phyloP scores from a whole-genome alignment of 2,797 vertebrate species.

The Mycteria americana region DNA sequence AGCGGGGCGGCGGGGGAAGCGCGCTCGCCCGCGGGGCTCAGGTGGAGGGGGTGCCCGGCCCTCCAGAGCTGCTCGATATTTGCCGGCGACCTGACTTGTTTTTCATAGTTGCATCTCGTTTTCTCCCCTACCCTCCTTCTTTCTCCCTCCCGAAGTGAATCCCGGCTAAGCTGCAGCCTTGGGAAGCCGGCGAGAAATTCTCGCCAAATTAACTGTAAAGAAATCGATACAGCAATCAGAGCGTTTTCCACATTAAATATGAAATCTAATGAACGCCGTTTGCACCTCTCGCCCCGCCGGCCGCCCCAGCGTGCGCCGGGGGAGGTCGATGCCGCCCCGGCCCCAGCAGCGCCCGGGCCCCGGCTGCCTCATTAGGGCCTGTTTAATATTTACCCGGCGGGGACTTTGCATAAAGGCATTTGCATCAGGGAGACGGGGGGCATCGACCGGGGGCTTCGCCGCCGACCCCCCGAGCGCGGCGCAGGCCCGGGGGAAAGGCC shows the following conservation, averaged over 20 bases:
- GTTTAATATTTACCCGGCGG: slow-evolving; percentile 21
- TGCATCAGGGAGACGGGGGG: not conserved
- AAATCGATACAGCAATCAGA: slow-evolving; percentile 61
- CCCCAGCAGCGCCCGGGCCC: not conserved
- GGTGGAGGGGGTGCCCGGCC: not conserved
- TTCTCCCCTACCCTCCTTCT: not conserved
- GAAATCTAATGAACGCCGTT: slow-evolving; percentile 7
- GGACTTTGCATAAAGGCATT: slow-evolving; percentile 40
- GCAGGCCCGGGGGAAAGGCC: not conserved
- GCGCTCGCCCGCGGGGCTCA: not conserved
- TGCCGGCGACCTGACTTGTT: not conserved
- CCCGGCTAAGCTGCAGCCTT: not conserved
- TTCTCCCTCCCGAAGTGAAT: not conserved
- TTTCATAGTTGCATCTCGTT: not conserved
- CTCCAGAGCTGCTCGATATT: not conserved
- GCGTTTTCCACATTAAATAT: slow-evolving; percentile 54
- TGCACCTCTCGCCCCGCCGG: not conserved
- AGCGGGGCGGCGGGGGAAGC: not conserved
- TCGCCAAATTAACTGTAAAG: slow-evolving; percentile 65
- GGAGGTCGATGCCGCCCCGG: slow-evolving; percentile 10
- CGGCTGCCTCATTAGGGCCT: slow-evolving; percentile 58
- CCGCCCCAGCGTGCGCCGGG: not conserved
- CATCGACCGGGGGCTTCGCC: not conserved
- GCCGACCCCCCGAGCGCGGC: not conserved
- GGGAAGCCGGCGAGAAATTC: slow-evolving; percentile 26